Evolutionary conservation across 2,797 vertebrate species (phyloP), one percentile per base, ranked within the genome.

Genomic region (Parauchenoglanis ngamensis): DNA sequence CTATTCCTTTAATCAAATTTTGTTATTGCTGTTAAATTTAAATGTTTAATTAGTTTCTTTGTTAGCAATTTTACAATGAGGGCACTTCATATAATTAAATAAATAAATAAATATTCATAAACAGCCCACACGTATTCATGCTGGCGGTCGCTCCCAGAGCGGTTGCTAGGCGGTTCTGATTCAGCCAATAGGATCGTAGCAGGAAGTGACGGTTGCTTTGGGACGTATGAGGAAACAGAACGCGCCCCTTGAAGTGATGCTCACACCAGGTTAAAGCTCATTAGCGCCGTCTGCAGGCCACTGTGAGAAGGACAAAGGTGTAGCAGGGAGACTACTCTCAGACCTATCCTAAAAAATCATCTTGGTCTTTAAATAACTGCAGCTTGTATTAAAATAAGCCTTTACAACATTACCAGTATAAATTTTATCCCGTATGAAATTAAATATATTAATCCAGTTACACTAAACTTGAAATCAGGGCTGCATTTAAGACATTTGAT

Each of bases 111-210:
- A 8, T 35, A 19, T 19, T 3, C 7, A 35, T 40, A 1, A 44
- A 12, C 7, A 72, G 35, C 21, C 40, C 11, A 44, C 21, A 72
- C 40, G 68, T 23, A 21, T 7, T 1, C 4, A 68, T 8, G 25
- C 70, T 46, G 40, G 67, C 8, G 17, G 17, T 35, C 5, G 13
- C 10, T 46, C 35, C 7, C 4, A 49, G 46, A 17, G 13, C 46
- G 13, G 73, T 76, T 76, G 73, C 73, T 75, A 75, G 11, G 44
- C 21, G 56, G 31, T 59, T 79, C 28, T 19, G 21, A 21, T 59
- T 79, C 56, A 79, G 56, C 78, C 78, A 80, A 80, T 80, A 63
- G 35, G 35, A 63, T 61, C 12, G 23, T 35, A 59, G 52, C 52
- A 57, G 52, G 76, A 78, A 78, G 52, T 78, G 17, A 46, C 23